phyloP scores from a whole-genome alignment of 1,140 invertebrate genomes.

The Samia ricini region DNA sequence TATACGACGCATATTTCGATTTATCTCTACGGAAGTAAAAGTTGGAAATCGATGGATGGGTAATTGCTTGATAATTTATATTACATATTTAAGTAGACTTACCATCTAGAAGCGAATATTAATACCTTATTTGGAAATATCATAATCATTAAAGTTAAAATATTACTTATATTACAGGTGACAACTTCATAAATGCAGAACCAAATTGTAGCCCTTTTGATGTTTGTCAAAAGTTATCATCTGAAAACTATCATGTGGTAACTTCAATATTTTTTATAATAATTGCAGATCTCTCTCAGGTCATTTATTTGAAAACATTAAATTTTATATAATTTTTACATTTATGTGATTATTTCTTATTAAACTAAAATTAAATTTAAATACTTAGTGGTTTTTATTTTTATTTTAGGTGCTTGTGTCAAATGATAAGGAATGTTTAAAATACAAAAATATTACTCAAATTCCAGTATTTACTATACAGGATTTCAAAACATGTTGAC shows the following conservation, averaged over 20 bases:
- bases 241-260: constrained; percentile 37
- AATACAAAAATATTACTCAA: constrained; percentile 16
- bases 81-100: too few relatives aligned
- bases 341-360: constrained; percentile 5
- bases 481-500: constrained; percentile 38
- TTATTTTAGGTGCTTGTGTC: constrained; percentile 40
- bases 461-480: constrained; percentile 34
- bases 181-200: constrained; percentile 1
- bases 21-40: constrained; percentile 34
- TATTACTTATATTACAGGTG: neutral
- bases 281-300: neutral
- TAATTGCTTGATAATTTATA: constrained; percentile 12
- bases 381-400: neutral
- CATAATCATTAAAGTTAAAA: too few relatives aligned
- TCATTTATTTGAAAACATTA: neutral
- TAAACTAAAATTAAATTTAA: neutral
- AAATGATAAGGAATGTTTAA: constrained; percentile 34
- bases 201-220: constrained; percentile 15
- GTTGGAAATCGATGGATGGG: constrained; percentile 30
- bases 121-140: too few relatives aligned
- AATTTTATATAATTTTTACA: constrained; percentile 1
- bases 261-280: constrained; percentile 23
- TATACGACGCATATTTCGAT: constrained; percentile 28
- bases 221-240: constrained; percentile 27
- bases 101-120: too few relatives aligned